These are phyloP conservation scores for Syndactyla subalaris DNA, from an alignment of 2,797 vertebrate genomes.

Conservation along the genomic window DNA sequence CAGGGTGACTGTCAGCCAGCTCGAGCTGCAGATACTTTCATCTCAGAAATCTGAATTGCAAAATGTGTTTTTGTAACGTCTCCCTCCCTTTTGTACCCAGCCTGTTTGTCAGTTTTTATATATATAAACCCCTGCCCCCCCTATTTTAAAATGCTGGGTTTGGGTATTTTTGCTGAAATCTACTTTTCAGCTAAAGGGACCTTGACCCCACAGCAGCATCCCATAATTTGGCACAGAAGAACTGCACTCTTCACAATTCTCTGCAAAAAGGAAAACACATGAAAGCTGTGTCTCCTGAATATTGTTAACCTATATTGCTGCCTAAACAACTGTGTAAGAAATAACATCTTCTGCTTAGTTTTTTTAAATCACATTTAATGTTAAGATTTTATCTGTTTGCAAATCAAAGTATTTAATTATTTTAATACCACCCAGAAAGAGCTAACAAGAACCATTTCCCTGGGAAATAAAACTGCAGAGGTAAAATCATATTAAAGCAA, in stretches of 20 bases:
- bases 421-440: neutral
- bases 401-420: neutral
- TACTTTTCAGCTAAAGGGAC: neutral
- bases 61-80: neutral
- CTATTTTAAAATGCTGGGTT: neutral
- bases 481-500: slow-evolving; percentile 19
- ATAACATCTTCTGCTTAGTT: neutral
- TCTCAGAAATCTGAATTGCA: slow-evolving; percentile 44
- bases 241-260: neutral
- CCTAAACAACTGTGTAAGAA: neutral
- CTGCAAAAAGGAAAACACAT: neutral
- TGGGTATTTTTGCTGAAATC: neutral
- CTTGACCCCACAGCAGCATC: neutral
- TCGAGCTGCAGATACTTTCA: slow-evolving; percentile 24
- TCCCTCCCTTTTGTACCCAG: neutral
- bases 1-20: neutral
- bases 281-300: neutral
- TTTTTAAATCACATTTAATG: neutral
- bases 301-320: neutral
- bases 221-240: neutral
- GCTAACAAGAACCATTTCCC: slow-evolving; percentile 25
- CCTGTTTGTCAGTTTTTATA: slow-evolving; percentile 8
- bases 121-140: neutral
- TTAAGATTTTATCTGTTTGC: neutral
- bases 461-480: neutral